Evolutionary conservation across 2,113 vertebrate species (phyloP), one percentile per base, ranked within the genome.

Genomic region (Dendropsophus ebraccatus): DNA sequence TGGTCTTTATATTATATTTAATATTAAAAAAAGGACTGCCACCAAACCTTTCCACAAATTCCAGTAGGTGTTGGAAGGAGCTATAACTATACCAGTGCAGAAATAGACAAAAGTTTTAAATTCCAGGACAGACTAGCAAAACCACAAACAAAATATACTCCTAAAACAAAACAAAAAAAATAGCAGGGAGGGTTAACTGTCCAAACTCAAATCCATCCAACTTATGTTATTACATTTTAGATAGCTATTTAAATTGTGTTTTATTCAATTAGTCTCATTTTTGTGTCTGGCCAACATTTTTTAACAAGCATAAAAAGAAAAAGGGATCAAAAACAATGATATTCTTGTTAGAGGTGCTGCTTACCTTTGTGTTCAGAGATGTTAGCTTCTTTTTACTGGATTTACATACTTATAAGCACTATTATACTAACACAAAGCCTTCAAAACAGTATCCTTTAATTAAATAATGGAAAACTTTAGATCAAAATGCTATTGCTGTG

Each of bases 381-480:
- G 16, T 35, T 69, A 37, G 4, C 65, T 21, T 19, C 35, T 41
- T 37, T 70, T 41, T 70, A 23, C 17, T 70, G 67, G 32, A 70
- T 70, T 70, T 41, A 23, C 35, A 70, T 41, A 41, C 67, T 21
- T 41, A 23, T 70, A 70, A 70, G 67, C 32, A 41, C 35, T 25
- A 25, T 74, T 28, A 25, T 25, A 25, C 14, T 74, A 45, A 45
- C 45, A 45, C 35, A 74, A n/a, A 74, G 1, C 41, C 5, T 37
- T 47, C 7, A 74, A 74, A 47, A 49, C 12, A 14, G 37, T 11
- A 13, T 5, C 2, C 7, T 74, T 47, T 74, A 47, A 74, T 60
- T 37, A 41, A 80, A 80, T 56, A 78, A 52, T 78, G 17, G 16
- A 52, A 78, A 78, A 78, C 25, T 30, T 52, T 28, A 35, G 50